Conservation (phyloP, 2,113 vertebrate species). For the Lamprologus callipterus region DNA sequence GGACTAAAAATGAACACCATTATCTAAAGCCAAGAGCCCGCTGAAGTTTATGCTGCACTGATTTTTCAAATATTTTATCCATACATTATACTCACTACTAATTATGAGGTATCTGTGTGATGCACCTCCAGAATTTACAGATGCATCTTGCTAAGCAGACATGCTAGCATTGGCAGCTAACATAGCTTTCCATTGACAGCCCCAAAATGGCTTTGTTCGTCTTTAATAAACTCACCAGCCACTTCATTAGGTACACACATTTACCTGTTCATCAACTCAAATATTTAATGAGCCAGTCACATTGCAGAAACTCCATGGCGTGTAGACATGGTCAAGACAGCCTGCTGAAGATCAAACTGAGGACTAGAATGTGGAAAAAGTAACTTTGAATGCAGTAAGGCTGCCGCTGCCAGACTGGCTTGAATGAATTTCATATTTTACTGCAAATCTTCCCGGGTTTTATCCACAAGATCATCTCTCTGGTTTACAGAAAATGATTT, state of each 20-base stretch:
- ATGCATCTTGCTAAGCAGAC: background rate
- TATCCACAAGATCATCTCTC: background rate
- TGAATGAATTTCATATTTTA: background rate
- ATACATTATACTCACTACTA: background rate
- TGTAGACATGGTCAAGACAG: background rate
- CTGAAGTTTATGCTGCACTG: background rate
- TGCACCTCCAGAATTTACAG: background rate
- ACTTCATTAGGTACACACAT: background rate
- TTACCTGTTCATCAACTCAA: background rate
- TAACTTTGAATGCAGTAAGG: background rate
- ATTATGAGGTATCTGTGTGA: background rate
- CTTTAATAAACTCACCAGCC: background rate
- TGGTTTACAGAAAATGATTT: background rate
- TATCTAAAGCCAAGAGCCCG: background rate
- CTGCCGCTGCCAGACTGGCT: background rate
- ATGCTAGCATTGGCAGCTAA: background rate
- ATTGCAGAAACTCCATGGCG: background rate
- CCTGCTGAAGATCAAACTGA: background rate
- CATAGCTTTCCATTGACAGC: background rate
- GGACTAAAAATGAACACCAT: background rate
- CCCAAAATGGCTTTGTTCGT: background rate
- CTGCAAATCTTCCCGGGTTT: background rate
- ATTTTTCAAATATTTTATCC: background rate
- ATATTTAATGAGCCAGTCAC: background rate
- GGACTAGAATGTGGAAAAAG: background rate